Base-by-base conservation (phyloP, 2,113 vertebrate species). In the Tetrao urogallus region DNA sequence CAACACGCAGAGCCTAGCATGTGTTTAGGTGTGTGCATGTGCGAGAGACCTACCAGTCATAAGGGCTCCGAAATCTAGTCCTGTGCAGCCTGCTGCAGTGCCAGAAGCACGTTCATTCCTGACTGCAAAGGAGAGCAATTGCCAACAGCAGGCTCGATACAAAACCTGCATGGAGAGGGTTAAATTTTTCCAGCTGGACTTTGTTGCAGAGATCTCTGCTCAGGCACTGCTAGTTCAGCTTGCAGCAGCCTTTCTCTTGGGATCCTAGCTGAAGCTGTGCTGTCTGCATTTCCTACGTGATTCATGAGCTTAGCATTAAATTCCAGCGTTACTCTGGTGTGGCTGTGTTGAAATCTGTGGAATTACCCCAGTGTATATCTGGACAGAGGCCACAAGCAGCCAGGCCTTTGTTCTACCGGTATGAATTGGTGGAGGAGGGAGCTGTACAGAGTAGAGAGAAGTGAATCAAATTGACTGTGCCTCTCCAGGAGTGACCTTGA, bases 281-380 rank as follows among this genome's bases (percentile, higher is more conserved):
- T 92, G 70, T 82, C 92, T 50, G 2, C 3, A 9, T 96, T 96
- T 97, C 85, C 79, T 90, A 82, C 80, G 89, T 97, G 95, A 95
- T 94, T 97, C 96, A 96, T 94, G 94, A 84, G 73, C 80, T 93
- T 57, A 88, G 90, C 2, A 4, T 78, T 92, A 84, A 90, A 94
- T 92, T 94, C 91, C 93, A 78, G 60, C 27, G 48, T 91, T 81
- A 92, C 89, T 89, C 93, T 95, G 90, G 88, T 65, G 82, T 90
- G 88, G 86, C 86, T 91, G 43, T 94, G 94, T 92, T 95, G 93
- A 95, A 97, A 95, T 96, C 80, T 86, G 73, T 77, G 80, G 93
- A 93, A 88, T 88, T 94, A 94, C 79, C 93, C 85, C 64, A 86
- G 47, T 82, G 79, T 92, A 74, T n/a, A 88, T 74, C 79, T 92